Percentiles rank a stretch among this genome's conserved stretches.
Evolutionary conservation across 1,140 invertebrate genomes (phyloP).

Genomic region (Zeugodacus cucurbitae): DNA sequence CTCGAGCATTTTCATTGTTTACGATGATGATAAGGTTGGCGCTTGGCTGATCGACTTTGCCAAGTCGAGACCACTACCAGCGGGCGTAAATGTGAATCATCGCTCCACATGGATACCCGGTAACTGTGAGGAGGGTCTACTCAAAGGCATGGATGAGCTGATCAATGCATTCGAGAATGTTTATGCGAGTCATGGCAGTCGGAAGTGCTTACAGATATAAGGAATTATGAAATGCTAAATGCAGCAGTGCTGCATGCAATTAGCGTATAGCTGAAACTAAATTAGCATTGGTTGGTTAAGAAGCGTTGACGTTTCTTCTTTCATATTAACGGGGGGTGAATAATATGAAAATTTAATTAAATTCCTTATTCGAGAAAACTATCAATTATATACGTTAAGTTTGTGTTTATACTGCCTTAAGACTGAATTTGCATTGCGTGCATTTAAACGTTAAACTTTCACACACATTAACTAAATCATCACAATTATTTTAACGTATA

Average conservation of each 20-base stretch:
- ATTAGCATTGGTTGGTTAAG: neutral
- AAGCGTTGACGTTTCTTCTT: slow-evolving; percentile 3
- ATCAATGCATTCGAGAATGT: slow-evolving; percentile 68
- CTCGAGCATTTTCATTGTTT: slow-evolving; percentile 93
- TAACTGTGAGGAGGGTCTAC: slow-evolving; percentile 95
- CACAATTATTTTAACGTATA: neutral
- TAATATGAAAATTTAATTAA: neutral
- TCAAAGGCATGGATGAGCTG: slow-evolving; percentile 90
- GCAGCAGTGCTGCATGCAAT: neutral
- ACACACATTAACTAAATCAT: neutral
- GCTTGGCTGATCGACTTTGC: slow-evolving; percentile 98
- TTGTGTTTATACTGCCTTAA: slow-evolving; percentile 38
- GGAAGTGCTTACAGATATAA: slow-evolving; percentile 61
- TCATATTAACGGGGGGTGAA: neutral
- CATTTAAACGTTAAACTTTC: neutral
- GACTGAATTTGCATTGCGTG: slow-evolving; percentile 34
- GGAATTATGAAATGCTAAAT: neutral
- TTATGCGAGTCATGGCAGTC: slow-evolving; percentile 52
- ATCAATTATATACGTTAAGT: neutral
- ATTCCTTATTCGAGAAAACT: neutral
- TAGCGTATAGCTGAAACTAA: neutral
- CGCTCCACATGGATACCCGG: slow-evolving; percentile 84
- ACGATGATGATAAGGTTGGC: slow-evolving; percentile 86
- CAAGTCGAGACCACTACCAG: slow-evolving; percentile 84
- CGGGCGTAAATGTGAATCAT: slow-evolving; percentile 79